Evolutionary conservation across 2,113 vertebrate genomes (phyloP).

Genomic region (Columba livia): DNA sequence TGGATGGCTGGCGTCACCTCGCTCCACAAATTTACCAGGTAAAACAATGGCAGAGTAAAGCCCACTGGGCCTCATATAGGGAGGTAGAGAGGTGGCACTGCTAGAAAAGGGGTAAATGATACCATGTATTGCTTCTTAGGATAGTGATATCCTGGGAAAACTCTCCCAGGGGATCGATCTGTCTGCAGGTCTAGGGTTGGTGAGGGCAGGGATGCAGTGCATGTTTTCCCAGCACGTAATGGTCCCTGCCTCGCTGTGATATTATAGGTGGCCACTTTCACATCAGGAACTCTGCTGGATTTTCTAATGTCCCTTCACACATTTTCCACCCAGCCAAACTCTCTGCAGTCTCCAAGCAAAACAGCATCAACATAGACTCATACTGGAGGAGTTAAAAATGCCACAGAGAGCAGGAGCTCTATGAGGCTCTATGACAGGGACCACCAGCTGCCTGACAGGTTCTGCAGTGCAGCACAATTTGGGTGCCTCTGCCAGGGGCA

Average conservation of each 20-base stretch:
- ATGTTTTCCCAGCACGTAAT: neutral
- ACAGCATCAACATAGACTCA: neutral
- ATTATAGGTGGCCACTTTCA: neutral
- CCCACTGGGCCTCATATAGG: neutral
- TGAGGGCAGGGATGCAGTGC: neutral
- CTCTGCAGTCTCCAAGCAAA: neutral
- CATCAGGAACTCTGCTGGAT: neutral
- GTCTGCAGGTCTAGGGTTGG: neutral
- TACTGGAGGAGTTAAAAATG: neutral
- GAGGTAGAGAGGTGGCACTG: neutral
- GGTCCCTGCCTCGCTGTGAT: neutral
- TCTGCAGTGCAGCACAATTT: neutral
- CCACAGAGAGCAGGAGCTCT: neutral
- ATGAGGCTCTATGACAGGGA: neutral
- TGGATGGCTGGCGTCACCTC: neutral
- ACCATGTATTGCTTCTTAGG: neutral
- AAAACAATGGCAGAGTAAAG: neutral
- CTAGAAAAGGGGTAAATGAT: neutral
- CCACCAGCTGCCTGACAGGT: neutral
- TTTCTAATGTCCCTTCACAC: neutral
- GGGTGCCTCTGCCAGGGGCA: neutral
- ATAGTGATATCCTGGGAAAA: neutral
- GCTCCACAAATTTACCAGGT: neutral
- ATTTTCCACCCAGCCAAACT: neutral
- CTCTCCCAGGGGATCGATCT: neutral